Evolutionary conservation across 2,888 invertebrate genomes (phyloP), one percentile per base, ranked within the genome.

Genomic region (Drosophila aldrichi): DNA sequence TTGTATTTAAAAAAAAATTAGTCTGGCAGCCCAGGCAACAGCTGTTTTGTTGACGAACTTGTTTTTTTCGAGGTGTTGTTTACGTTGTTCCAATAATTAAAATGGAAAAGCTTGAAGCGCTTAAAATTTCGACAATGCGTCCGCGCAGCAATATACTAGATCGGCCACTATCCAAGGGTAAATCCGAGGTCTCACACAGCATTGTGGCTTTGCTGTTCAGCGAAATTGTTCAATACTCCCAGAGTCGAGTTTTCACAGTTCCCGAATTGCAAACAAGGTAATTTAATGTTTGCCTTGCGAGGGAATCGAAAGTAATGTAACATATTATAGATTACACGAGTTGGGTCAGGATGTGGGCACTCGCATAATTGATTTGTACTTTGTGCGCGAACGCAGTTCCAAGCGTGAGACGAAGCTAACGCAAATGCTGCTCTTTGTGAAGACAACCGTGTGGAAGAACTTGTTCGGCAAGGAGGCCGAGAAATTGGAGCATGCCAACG

Each of bases 381-480:
- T 98, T 90, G 95, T 99, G 1, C 94, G 99, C 77, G 99, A 99
- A 92, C 96, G 97, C 81, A 97, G 97, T 91, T 97, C 97, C 75
- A 99, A 98, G 92, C 94, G 99, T 38, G 99, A 99, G 94, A 97
- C 97, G 4, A 99, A 99, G 92, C 92, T 99, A 7, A 94, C 99
- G 0, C 98, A 98, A 91, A 98, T 99, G 95, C 93, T 99, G 12
- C 94, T 99, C 9, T 99, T 99, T 93, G 96, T 99, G 2, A 99
- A 99, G 92, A 97, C 97, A 6, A 98, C 98, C 0, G 94, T 99
- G 18, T 99, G 99, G 99, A 99, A 99, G 96, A 97, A 97, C 59
- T 93, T 99, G 22, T 99, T 99, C 94, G 99, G 99, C 2, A 97
- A 97, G 91, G 99, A 99, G 94, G 99, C 99, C 38, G 99, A 99